Evolutionary conservation across 2,888 invertebrate genomes (phyloP).

Genomic region (Flexamia atlantica): DNA sequence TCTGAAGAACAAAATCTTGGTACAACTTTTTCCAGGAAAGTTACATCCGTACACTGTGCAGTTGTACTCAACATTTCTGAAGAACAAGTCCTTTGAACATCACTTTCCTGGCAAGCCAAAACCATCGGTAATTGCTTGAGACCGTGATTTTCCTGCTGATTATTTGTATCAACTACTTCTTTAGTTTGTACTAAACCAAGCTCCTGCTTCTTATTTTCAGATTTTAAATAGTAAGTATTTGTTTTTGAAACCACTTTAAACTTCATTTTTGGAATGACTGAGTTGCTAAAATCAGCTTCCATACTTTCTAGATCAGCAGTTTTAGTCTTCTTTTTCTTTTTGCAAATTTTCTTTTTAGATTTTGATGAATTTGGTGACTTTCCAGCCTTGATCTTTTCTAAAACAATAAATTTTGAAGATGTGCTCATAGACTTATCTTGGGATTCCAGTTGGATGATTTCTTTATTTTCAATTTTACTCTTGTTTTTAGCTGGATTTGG

Average conservation of each 20-base stretch:
- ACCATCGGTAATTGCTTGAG: not conserved
- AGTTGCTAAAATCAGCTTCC: not conserved
- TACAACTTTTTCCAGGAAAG: not conserved
- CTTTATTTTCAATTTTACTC: not conserved
- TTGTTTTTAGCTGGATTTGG: not conserved
- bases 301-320: not conserved
- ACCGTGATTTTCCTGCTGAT: not conserved
- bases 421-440: not conserved
- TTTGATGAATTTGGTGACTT: not conserved
- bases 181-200: not conserved
- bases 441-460: not conserved
- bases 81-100: not conserved
- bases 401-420: not conserved
- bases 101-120: not conserved
- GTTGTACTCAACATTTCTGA: not conserved
- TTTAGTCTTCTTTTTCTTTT: not conserved
- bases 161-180: not conserved
- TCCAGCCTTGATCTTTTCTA: not conserved
- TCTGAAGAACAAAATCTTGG: not conserved
- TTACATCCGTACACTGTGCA: too few species aligned
- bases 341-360: not conserved
- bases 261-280: constrained; percentile 1
- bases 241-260: constrained; percentile 36
- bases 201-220: not conserved
- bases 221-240: not conserved